Percentiles rank a stretch among this genome's conserved stretches.
phyloP scores from a whole-genome alignment of 2,888 invertebrate species.

The Lasioglossum calceatum region DNA sequence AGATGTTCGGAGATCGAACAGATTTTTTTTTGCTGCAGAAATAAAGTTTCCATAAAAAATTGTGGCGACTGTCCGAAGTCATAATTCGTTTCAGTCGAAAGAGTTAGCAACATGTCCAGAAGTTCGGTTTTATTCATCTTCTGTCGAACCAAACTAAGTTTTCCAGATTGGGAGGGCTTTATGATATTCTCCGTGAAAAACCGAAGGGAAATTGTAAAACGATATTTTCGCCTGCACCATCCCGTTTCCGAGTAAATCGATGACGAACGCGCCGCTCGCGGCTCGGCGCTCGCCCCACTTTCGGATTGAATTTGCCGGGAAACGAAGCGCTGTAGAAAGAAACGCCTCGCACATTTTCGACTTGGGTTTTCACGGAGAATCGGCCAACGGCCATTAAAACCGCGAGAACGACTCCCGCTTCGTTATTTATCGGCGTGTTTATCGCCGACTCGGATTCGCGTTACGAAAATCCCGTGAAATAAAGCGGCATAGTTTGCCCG shows the following conservation, averaged over 20 bases:
- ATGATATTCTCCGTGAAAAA: neutral
- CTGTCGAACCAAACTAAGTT: neutral
- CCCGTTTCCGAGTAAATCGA: neutral
- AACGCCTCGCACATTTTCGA: neutral
- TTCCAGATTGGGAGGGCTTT: neutral
- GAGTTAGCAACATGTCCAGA: too few relatives aligned
- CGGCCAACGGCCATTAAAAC: neutral
- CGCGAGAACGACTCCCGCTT: neutral
- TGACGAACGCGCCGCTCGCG: neutral
- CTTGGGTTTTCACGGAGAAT: neutral
- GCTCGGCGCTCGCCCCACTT: neutral
- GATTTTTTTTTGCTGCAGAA: neutral
- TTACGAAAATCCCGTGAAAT: neutral
- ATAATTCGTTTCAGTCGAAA: neutral
- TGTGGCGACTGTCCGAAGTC: neutral
- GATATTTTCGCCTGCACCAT: neutral
- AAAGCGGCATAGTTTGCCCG: neutral
- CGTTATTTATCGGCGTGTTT: constrained; percentile 1
- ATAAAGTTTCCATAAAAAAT: neutral
- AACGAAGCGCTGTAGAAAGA: neutral
- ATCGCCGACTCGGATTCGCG: neutral
- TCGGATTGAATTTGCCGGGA: neutral
- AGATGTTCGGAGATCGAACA: neutral
- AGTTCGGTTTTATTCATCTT: neutral
- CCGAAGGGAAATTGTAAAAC: neutral